Conservation (phyloP, 2,888 invertebrate genomes). For the Polietes domitor region DNA sequence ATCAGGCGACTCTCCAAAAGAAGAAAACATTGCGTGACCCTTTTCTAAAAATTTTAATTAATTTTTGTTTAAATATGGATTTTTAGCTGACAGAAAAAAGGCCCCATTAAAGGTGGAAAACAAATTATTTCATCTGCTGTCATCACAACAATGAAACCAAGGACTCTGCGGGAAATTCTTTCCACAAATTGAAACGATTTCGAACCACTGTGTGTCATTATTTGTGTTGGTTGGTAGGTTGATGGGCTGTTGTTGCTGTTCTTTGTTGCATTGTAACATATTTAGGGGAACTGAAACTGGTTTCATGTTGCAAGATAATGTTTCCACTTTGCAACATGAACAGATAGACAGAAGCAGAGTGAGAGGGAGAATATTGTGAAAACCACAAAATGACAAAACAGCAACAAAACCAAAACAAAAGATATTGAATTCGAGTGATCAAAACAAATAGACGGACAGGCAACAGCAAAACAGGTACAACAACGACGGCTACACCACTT, state of each 20-base stretch:
- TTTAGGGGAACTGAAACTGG: conserved; percentile 13
- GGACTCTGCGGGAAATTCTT: too few relatives aligned
- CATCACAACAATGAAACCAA: too few relatives aligned
- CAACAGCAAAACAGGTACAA: background rate
- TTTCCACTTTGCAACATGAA: conserved; percentile 16
- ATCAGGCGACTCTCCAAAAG: too few relatives aligned
- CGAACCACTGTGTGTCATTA: too few relatives aligned
- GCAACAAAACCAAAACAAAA: background rate
- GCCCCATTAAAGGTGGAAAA: too few relatives aligned
- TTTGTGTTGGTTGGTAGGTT: background rate
- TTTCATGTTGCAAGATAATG: conserved; percentile 13
- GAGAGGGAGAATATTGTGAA: too few relatives aligned
- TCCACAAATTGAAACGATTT: too few relatives aligned
- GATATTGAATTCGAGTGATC: background rate
- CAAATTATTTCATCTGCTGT: too few relatives aligned
- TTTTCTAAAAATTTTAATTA: too few relatives aligned
- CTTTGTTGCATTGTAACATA: background rate
- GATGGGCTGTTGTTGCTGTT: background rate
- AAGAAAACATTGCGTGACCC: too few relatives aligned
- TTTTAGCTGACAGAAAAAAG: too few relatives aligned
- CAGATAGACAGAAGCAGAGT: background rate
- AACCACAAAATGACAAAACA: background rate
- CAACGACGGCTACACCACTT: background rate
- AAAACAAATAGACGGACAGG: background rate
- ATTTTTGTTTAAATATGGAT: too few relatives aligned